Percentiles rank a stretch among this genome's conserved stretches.
These are phyloP conservation scores for Papilio protenor DNA, from an alignment of 2,888 invertebrate species.

Conservation along the genomic window DNA sequence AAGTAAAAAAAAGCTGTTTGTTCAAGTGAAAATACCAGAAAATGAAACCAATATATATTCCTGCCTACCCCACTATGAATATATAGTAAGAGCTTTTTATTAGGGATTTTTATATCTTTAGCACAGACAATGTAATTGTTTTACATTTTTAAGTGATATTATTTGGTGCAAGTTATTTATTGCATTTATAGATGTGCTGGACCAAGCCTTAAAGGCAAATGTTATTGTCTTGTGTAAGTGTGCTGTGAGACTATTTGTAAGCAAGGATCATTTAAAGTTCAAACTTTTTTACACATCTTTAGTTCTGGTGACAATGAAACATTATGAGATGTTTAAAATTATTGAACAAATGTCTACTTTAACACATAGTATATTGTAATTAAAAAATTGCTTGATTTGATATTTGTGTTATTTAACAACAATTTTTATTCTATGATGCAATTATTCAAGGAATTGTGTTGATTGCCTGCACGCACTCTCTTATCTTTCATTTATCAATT, in stretches of 20 bases:
- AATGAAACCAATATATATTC: background rate
- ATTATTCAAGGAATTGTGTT: background rate
- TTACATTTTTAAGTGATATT: background rate
- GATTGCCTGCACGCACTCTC: background rate
- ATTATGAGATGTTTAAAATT: too few species aligned
- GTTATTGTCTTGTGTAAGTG: background rate
- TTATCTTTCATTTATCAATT: conserved; percentile 10
- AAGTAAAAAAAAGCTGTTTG: too few species aligned
- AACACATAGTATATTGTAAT: background rate
- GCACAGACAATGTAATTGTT: background rate
- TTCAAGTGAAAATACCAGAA: too few species aligned
- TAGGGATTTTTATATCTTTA: background rate
- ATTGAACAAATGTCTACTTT: too few species aligned
- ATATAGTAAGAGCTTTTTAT: background rate
- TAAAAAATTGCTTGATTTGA: background rate
- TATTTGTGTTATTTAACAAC: background rate
- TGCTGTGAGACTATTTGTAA: background rate
- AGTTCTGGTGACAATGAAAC: too few species aligned
- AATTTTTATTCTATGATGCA: background rate
- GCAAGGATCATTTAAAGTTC: background rate
- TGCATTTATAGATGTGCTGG: background rate
- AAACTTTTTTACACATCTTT: background rate
- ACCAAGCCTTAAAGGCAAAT: conserved; percentile 8
- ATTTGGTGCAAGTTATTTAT: background rate
- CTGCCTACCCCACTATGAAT: background rate